phyloP scores from a whole-genome alignment of 2,888 invertebrate genomes.

The Agrotis puta region DNA sequence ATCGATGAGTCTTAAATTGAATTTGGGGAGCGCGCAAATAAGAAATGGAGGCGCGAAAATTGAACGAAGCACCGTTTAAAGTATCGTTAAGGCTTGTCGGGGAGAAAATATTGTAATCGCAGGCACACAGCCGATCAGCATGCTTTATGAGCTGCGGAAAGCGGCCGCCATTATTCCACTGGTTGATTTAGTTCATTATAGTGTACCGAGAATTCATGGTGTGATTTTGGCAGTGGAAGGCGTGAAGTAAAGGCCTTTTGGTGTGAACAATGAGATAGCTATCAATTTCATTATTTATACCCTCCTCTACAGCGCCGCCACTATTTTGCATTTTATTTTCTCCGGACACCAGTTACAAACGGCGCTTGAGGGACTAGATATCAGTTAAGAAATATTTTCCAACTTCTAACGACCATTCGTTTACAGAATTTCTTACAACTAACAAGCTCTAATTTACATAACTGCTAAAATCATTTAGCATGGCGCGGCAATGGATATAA shows the following conservation, averaged over 20 bases:
- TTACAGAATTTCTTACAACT: conserved; percentile 53
- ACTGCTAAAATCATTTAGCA: conserved; percentile 47
- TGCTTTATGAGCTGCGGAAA: conserved; percentile 85
- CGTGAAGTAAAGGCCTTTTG: conserved; percentile 49
- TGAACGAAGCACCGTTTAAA: conserved; percentile 86
- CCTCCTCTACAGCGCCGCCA: conserved; percentile 26
- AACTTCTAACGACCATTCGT: conserved; percentile 41
- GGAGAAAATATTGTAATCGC: conserved; percentile 87
- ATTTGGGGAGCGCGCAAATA: conserved; percentile 88
- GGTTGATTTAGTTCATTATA: conserved; percentile 77
- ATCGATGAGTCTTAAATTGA: conserved; percentile 89
- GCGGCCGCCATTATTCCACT: conserved; percentile 75
- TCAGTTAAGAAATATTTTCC: conserved; percentile 45
- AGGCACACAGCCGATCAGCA: conserved; percentile 69
- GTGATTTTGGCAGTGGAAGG: conserved; percentile 64
- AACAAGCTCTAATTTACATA: conserved; percentile 60
- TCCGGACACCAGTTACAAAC: conserved; percentile 6
- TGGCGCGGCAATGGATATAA: conserved; percentile 25
- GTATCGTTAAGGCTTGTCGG: conserved; percentile 87
- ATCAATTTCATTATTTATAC: conserved; percentile 52
- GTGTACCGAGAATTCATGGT: conserved; percentile 73
- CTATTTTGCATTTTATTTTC: conserved; percentile 43
- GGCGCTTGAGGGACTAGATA: conserved; percentile 9
- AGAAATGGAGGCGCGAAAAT: conserved; percentile 88
- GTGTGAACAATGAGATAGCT: conserved; percentile 52